Evolutionary conservation across 1,140 invertebrate species (phyloP).

Genomic region (Lucilia cuprina): DNA sequence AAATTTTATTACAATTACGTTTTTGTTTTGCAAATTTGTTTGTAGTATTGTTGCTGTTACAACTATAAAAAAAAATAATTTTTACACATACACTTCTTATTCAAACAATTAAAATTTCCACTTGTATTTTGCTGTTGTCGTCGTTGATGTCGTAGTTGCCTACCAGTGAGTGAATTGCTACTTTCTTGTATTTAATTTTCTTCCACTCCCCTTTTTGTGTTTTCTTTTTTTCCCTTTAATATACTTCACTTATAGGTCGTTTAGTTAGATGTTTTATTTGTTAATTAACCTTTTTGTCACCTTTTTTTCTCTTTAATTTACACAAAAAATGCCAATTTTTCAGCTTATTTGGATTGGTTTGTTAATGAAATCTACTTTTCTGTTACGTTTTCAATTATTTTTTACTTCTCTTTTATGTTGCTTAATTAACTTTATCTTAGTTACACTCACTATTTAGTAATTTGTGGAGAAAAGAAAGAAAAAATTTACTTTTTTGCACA

Average conservation of each 20-base stretch:
- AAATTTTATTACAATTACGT: slow-evolving; percentile 2
- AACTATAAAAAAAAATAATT: neutral
- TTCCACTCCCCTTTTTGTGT: neutral
- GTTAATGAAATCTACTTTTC: neutral
- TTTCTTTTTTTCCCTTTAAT: neutral
- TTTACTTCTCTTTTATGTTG: neutral
- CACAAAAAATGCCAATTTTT: neutral
- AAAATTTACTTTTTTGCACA: neutral
- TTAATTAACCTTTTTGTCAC: neutral
- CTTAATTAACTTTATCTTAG: neutral
- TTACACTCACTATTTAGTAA: slow-evolving; percentile 5
- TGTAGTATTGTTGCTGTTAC: neutral
- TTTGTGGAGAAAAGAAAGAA: neutral
- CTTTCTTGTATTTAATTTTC: slow-evolving; percentile 1
- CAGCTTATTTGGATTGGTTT: neutral
- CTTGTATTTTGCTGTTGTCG: neutral
- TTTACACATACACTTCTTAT: neutral
- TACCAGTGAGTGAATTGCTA: neutral
- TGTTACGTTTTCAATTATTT: neutral
- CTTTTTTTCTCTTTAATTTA: neutral
- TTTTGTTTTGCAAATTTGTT: slow-evolving; percentile 5
- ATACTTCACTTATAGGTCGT: neutral
- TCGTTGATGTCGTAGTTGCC: neutral
- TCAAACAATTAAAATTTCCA: slow-evolving; percentile 15
- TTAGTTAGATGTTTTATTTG: neutral